Percentiles rank a stretch among this genome's conserved stretches.
Conservation (phyloP, 1,140 invertebrate species). For the Drosophila mayri region DNA sequence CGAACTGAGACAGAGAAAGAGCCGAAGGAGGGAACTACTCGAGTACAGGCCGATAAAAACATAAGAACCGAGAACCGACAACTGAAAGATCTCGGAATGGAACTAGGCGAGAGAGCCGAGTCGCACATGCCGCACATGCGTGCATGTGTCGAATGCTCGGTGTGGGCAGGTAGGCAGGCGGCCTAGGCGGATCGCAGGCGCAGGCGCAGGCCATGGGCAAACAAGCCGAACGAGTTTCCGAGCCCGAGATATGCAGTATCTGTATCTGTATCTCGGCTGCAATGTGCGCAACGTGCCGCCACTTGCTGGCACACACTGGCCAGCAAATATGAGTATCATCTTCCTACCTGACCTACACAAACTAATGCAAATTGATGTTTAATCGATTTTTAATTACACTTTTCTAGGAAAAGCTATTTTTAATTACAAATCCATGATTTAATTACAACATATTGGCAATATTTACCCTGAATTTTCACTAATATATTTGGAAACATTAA, state of each 20-base stretch:
- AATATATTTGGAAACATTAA: neutral
- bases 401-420: neutral
- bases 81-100: conserved; percentile 28
- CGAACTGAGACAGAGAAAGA: neutral
- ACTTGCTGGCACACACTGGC: conserved; percentile 26
- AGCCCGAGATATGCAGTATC: conserved; percentile 46
- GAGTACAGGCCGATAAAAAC: conserved; percentile 72
- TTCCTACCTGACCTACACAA: conserved; percentile 16
- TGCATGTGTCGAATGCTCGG: conserved; percentile 38
- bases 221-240: conserved; percentile 74
- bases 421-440: too few species aligned
- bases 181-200: conserved; percentile 24
- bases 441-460: too few species aligned
- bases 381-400: conserved; percentile 3
- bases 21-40: conserved; percentile 19
- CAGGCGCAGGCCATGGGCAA: conserved; percentile 59
- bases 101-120: conserved; percentile 22
- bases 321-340: conserved; percentile 4
- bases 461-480: neutral
- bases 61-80: conserved; percentile 27
- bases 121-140: conserved; percentile 55
- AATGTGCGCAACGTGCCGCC: conserved; percentile 36
- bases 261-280: conserved; percentile 49
- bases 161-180: conserved; percentile 30
- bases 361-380: neutral